A percentile compares a stretch with the other conserved stretches of the same genome.
Conservation (phyloP, 2,113 vertebrate species). For the Tachuris rubrigastra region DNA sequence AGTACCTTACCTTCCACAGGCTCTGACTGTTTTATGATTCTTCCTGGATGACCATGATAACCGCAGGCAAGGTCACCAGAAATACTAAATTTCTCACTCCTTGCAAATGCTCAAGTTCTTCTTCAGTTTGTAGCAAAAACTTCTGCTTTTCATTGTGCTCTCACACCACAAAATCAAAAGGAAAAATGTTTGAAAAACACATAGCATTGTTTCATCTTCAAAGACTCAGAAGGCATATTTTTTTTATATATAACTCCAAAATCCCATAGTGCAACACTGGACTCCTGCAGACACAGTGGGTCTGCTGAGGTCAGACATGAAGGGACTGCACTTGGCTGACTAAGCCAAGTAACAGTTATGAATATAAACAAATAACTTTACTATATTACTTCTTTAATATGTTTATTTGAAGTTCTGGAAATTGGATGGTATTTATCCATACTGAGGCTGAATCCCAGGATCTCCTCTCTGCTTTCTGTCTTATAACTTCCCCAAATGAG, state of each 20-base stretch:
- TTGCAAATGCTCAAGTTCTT: not conserved
- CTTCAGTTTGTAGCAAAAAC: not conserved
- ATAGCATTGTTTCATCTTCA: not conserved
- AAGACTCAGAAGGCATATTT: not conserved
- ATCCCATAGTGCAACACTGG: not conserved
- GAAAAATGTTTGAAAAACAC: not conserved
- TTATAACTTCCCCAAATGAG: not conserved
- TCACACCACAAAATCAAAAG: not conserved
- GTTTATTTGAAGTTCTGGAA: not conserved
- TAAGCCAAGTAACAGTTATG: not conserved
- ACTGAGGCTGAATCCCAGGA: not conserved
- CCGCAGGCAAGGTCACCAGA: not conserved
- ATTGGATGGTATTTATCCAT: not conserved
- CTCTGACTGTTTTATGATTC: not conserved
- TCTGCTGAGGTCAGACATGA: not conserved
- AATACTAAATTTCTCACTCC: not conserved
- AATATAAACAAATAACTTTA: not conserved
- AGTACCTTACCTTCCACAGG: not conserved
- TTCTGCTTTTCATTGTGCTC: not conserved
- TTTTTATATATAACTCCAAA: not conserved
- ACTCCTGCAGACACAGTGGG: fast-evolving
- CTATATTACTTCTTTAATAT: not conserved
- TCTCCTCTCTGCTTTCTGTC: not conserved
- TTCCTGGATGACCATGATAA: not conserved
- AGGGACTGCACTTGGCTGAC: not conserved